Evolutionary conservation across 1,140 invertebrate species (phyloP).

Genomic region (Diachasmimorpha longicaudata): DNA sequence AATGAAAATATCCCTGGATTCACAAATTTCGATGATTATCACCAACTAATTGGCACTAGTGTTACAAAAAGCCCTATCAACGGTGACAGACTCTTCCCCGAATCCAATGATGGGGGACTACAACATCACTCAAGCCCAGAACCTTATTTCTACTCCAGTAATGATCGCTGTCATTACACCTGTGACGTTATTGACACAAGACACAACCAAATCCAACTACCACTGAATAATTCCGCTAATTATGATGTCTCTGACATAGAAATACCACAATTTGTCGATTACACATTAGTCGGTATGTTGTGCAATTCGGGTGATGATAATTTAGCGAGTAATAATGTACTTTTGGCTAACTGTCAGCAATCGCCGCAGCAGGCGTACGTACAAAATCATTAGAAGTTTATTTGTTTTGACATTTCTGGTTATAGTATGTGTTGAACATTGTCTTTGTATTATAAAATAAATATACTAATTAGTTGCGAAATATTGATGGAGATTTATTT

Average conservation of each 20-base stretch:
- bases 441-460: constrained; percentile 7
- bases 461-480: not conserved
- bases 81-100: constrained; percentile 1
- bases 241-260: constrained; percentile 52
- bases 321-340: constrained; percentile 19
- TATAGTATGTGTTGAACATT: not conserved
- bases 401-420: not conserved
- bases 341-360: constrained; percentile 36
- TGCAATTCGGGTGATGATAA: constrained; percentile 53
- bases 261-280: constrained; percentile 56
- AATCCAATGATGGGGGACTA: not conserved
- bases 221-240: constrained; percentile 24
- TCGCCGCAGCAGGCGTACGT: constrained; percentile 46
- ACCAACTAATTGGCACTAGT: constrained; percentile 38
- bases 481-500: not conserved
- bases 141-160: constrained; percentile 49
- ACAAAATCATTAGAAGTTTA: constrained; percentile 50
- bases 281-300: constrained; percentile 58
- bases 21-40: constrained; percentile 41
- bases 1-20: constrained; percentile 21
- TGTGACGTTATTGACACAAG: constrained; percentile 54
- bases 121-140: constrained; percentile 49
- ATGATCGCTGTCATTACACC: constrained; percentile 55
- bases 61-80: constrained; percentile 36
- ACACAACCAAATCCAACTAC: constrained; percentile 38